phyloP scores from a whole-genome alignment of 2,113 vertebrate species.

The Progne subis region DNA sequence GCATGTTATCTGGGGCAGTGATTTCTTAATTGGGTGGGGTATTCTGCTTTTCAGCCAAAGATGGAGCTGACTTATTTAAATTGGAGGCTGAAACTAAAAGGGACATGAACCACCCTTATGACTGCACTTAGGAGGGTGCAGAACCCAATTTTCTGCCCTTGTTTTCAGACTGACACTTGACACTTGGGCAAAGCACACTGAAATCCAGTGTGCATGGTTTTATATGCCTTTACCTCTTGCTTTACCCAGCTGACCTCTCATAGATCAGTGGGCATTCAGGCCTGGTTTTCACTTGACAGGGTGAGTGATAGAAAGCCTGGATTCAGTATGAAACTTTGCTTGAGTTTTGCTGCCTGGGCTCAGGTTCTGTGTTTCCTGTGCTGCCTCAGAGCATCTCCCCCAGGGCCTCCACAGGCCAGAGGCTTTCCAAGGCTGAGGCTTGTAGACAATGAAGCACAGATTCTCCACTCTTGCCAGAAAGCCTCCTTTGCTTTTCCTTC shows the following conservation, averaged over 20 bases:
- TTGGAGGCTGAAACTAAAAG: neutral
- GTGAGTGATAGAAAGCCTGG: neutral
- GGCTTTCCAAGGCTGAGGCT: neutral
- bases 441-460: neutral
- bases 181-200: fast-evolving
- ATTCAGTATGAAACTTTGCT: neutral
- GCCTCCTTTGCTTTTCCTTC: neutral
- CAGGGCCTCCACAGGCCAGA: neutral
- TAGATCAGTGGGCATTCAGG: neutral
- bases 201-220: neutral
- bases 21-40: neutral
- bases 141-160: neutral
- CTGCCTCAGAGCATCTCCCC: neutral
- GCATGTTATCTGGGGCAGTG: neutral
- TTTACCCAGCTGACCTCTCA: neutral
- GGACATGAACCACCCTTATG: neutral
- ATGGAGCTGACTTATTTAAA: neutral
- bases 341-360: fast-evolving
- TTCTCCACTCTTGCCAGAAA: neutral
- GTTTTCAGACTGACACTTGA: fast-evolving
- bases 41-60: neutral
- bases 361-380: neutral
- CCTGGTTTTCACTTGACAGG: fast-evolving
- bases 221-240: neutral
- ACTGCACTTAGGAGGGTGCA: fast-evolving